phyloP scores from a whole-genome alignment of 2,888 invertebrate genomes.

The Mythimna lalbum region DNA sequence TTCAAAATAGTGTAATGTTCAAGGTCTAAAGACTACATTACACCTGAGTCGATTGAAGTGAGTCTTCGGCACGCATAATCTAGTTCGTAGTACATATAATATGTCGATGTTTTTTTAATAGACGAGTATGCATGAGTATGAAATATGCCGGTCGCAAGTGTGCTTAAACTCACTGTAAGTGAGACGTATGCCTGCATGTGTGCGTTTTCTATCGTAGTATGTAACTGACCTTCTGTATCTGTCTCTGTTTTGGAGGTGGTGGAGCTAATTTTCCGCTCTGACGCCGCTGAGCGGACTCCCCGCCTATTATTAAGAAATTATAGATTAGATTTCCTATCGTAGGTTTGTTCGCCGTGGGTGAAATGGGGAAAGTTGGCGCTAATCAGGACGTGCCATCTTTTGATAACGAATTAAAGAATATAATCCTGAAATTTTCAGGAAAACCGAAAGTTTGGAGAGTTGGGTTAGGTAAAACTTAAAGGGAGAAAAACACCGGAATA shows the following conservation, averaged over 20 bases:
- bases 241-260: background rate
- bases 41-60: no score
- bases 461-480: constrained; percentile 13
- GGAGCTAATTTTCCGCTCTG: constrained; percentile 63
- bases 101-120: no score
- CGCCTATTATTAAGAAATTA: constrained; percentile 66
- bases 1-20: no score
- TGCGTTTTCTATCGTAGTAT: background rate
- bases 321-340: constrained; percentile 66
- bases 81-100: no score
- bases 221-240: background rate
- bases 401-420: constrained; percentile 62
- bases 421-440: constrained; percentile 32
- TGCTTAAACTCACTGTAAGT: background rate
- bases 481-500: background rate
- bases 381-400: constrained; percentile 65
- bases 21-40: no score
- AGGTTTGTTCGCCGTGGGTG: constrained; percentile 57
- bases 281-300: constrained; percentile 37
- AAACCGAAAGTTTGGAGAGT: constrained; percentile 15
- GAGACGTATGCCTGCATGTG: background rate
- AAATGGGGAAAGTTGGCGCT: constrained; percentile 65
- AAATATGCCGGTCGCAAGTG: background rate
- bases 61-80: no score
- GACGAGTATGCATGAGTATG: background rate